These are phyloP conservation scores for Leptinotarsa lineolata DNA, from an alignment of 1,140 invertebrate species.

Conservation along the genomic window DNA sequence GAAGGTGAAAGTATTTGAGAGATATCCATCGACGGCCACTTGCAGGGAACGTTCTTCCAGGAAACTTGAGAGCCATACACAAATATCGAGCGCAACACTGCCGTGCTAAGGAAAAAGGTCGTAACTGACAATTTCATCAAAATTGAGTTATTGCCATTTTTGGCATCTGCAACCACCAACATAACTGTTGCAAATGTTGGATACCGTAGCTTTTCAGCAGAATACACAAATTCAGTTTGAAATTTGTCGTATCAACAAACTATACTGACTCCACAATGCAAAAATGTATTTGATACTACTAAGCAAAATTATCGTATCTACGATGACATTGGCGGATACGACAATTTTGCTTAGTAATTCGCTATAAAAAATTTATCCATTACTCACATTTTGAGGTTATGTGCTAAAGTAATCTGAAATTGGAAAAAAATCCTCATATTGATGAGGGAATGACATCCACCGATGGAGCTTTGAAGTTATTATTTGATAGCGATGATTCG, in stretches of 20 bases:
- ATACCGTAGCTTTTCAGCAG: constrained; percentile 10
- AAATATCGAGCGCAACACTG: too few species aligned
- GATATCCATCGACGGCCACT: too few species aligned
- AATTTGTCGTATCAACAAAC: constrained; percentile 11
- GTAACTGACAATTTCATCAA: background rate
- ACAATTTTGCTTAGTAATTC: constrained; percentile 15
- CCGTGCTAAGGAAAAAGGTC: too few species aligned
- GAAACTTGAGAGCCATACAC: too few species aligned
- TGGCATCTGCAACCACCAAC: constrained; percentile 14
- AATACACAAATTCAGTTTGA: constrained; percentile 16
- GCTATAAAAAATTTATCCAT: background rate
- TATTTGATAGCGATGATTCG: constrained; percentile 23
- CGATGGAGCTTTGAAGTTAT: background rate
- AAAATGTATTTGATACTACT: constrained; percentile 22
- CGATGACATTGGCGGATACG: constrained; percentile 11
- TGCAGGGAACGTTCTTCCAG: too few species aligned
- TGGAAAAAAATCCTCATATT: constrained; percentile 13
- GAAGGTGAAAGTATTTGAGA: too few species aligned
- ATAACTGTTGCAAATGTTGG: background rate
- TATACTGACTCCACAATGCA: constrained; percentile 13
- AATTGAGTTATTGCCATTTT: constrained; percentile 12
- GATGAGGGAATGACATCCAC: constrained; percentile 12
- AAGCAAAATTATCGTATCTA: constrained; percentile 20
- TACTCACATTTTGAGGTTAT: background rate
- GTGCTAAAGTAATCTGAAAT: background rate